These are phyloP conservation scores for Symphodus melops DNA, from an alignment of 2,113 vertebrate genomes.

Conservation along the genomic window DNA sequence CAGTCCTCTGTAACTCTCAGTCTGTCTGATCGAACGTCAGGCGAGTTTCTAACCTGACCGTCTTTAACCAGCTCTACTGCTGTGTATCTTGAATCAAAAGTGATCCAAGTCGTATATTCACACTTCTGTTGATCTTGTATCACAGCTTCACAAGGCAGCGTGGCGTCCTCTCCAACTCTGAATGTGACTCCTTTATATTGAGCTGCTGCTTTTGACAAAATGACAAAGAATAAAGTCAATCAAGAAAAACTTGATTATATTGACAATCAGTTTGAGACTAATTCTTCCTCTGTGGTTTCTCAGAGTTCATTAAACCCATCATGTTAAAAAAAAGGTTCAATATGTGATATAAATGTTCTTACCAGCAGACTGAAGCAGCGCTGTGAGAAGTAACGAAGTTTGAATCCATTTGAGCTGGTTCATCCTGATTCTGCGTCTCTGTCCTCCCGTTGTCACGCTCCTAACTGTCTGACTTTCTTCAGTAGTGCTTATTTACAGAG, in stretches of 20 bases:
- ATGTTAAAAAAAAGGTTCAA: no score
- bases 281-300: background rate
- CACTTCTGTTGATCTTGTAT: background rate
- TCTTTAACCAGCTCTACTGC: rapidly evolving
- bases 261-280: background rate
- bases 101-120: rapidly evolving
- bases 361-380: background rate
- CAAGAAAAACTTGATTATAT: background rate
- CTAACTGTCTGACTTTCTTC: background rate
- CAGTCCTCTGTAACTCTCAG: background rate
- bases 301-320: no score
- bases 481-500: background rate
- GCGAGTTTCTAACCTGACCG: background rate
- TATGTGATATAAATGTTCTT: background rate
- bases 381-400: background rate
- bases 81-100: rapidly evolving
- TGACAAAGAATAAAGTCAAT: background rate
- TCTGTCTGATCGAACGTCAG: constrained; percentile 20
- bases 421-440: background rate
- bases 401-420: background rate
- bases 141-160: background rate
- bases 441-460: background rate
- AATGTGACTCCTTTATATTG: no score
- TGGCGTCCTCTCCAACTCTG: background rate
- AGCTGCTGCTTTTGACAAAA: background rate